Base-by-base conservation (phyloP, 2,888 invertebrate species). In the Marasmarcha lunaedactyla region DNA sequence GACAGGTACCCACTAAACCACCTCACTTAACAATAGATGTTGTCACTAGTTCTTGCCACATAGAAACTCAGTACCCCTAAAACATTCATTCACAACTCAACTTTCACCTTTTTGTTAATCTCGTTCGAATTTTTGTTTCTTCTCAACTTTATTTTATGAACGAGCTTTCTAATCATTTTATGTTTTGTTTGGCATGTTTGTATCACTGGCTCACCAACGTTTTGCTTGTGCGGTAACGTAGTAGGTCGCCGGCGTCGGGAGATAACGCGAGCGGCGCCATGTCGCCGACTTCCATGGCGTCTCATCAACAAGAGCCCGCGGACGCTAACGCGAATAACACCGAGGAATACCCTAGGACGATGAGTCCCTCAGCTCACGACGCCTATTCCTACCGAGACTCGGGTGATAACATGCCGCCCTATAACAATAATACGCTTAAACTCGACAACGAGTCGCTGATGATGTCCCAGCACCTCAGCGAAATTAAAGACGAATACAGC, bases 1-100 rank as follows among this genome's bases (percentile, higher is more conserved):
- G 93, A 94, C 78, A 91, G 93, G 93, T 93, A 66, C 83, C 78
- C 59, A 39, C 39, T 3, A 11, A n/a, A 27, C 15, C 15, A 14
- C 11, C 3, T n/a, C 26, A 39, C 36, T 45, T 25, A 35, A 5
- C 14, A 39, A 20, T 30, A 30, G 30, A 30, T 30, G 30, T 30
- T 11, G 30, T 37, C 15, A 33, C 25, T 14, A 33, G 11, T 30
- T 30, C n/a, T 20, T 20, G 20, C 20, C 20, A 20, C 20, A 20
- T 30, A 30, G 30, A 41, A 39, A 39, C 42, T 47, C 43, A 49
- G 50, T 34, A 46, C 45, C 39, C 37, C 40, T 41, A 38, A 47
- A 42, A 51, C 47, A 51, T 44, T 51, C 55, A 57, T 55, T 46
- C 44, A n/a, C 30, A 63, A 59, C 54, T 30, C 30, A 63, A 59